Evolutionary conservation across 1,140 invertebrate genomes (phyloP).

Genomic region (Aleiodes sp.): DNA sequence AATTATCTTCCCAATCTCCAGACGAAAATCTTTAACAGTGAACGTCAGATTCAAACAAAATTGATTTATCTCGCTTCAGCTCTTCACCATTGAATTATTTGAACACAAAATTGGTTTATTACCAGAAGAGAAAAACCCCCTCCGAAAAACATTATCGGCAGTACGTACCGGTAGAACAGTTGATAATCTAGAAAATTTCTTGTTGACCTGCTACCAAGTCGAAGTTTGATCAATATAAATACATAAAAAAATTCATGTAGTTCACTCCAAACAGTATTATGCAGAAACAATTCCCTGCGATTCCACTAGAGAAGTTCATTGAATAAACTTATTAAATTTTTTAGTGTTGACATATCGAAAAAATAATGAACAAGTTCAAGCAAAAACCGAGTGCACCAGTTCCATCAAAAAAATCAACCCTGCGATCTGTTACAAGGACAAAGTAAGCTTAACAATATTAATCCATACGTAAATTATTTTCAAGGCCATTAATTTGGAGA

Average conservation of each 20-base stretch:
- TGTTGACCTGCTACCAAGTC: background rate
- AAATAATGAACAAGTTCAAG: no score
- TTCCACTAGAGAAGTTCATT: background rate
- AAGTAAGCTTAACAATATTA: background rate
- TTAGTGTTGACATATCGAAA: background rate
- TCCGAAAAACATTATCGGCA: background rate
- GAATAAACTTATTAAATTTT: background rate
- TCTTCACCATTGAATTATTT: no score
- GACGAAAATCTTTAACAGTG: no score
- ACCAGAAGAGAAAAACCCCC: no score
- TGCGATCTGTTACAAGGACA: background rate
- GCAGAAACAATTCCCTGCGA: no score
- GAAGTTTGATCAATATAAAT: constrained; percentile 11
- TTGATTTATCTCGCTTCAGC: no score
- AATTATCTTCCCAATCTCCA: no score
- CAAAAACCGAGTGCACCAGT: background rate
- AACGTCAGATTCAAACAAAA: no score
- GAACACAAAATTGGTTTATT: no score
- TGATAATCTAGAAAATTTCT: background rate
- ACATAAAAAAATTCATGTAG: background rate
- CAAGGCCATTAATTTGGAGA: no score
- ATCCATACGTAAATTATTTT: background rate
- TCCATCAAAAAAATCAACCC: background rate
- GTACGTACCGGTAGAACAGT: background rate
- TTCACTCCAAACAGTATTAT: no score